phyloP scores from a whole-genome alignment of 1,140 invertebrate species.

The Yoshiicerus persimilis region DNA sequence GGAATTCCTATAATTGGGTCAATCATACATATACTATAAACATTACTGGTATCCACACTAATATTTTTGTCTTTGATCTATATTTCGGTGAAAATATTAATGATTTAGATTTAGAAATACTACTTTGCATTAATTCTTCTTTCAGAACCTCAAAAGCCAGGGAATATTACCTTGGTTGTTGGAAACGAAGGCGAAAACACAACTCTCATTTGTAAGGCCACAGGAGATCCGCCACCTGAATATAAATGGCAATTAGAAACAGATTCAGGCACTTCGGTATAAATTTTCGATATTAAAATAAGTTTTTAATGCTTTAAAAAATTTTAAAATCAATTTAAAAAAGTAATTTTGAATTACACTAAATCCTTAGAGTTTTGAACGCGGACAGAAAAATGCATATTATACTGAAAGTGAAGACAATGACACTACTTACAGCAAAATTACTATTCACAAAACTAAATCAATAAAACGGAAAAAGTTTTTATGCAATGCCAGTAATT shows the following conservation, averaged over 20 bases:
- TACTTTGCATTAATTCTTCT: too few species aligned
- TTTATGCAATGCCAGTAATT: neutral
- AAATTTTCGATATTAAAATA: too few species aligned
- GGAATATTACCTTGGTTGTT: neutral
- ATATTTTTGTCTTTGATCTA: too few species aligned
- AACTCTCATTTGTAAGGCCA: neutral
- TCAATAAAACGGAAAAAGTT: neutral
- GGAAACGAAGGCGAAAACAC: neutral
- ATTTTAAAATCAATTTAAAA: too few species aligned
- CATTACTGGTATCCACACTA: neutral
- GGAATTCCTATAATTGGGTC: neutral
- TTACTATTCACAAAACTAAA: neutral
- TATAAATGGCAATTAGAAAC: neutral
- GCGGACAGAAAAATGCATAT: neutral
- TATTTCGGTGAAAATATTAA: too few species aligned
- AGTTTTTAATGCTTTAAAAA: too few species aligned
- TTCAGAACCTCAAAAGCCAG: neutral
- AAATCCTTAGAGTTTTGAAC: neutral
- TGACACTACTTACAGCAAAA: neutral
- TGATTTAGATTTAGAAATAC: too few species aligned
- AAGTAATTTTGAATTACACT: too few species aligned
- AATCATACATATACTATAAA: neutral
- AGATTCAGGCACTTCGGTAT: too few species aligned
- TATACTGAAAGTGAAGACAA: neutral
- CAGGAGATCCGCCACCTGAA: neutral